Evolutionary conservation across 2,888 invertebrate genomes (phyloP).

Genomic region (Alviniconcha strummeri): DNA sequence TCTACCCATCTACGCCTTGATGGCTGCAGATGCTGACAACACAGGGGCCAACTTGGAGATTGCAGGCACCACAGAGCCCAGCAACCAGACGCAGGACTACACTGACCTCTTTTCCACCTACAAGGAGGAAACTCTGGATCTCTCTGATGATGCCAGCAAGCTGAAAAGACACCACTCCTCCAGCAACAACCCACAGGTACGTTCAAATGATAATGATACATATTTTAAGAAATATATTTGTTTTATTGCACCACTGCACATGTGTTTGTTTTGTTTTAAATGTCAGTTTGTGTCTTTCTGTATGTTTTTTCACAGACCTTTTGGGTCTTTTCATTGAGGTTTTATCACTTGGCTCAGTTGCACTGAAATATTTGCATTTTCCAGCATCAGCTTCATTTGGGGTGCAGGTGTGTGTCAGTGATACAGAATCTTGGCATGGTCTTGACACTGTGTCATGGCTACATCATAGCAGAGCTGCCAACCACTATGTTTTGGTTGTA

Average conservation of each 20-base stretch:
- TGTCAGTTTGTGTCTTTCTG: neutral
- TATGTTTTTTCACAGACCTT: neutral
- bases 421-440: too few species aligned
- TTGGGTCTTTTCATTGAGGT: neutral
- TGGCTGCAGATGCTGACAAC: conserved; percentile 86
- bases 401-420: too few species aligned
- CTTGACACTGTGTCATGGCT: too few species aligned
- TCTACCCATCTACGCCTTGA: conserved; percentile 94
- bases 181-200: conserved; percentile 32
- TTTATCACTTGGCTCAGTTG: too few species aligned
- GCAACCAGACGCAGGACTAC: conserved; percentile 80
- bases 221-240: too few species aligned
- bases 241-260: neutral
- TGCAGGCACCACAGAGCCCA: conserved; percentile 43
- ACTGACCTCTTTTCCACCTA: conserved; percentile 84
- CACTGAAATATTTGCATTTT: too few species aligned
- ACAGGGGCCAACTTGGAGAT: conserved; percentile 51
- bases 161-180: conserved; percentile 48
- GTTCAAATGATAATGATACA: neutral
- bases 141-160: conserved; percentile 78
- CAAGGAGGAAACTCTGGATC: conserved; percentile 55
- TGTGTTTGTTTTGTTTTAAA: neutral
- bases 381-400: too few species aligned
- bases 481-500: too few species aligned
- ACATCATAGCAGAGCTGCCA: too few species aligned